Percentiles rank a stretch among this genome's conserved stretches.
Evolutionary conservation across 2,113 vertebrate genomes (phyloP).

Genomic region (Noctilio leporinus): DNA sequence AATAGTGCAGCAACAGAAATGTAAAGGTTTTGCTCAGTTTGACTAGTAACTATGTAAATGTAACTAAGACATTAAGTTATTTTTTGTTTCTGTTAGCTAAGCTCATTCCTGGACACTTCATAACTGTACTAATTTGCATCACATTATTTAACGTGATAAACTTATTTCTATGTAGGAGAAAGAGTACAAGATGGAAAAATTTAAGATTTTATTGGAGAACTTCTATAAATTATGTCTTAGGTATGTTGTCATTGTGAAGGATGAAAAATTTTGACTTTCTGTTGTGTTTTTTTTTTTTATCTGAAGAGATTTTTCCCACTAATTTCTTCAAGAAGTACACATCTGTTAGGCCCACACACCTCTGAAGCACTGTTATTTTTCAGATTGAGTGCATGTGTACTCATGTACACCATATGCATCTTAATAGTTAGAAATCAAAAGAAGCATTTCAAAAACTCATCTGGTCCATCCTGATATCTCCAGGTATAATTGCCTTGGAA

Average conservation of each 20-base stretch:
- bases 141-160: not conserved
- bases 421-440: slow-evolving; percentile 45
- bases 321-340: not conserved
- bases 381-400: slow-evolving; percentile 25
- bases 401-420: not conserved
- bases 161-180: not conserved
- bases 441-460: slow-evolving; percentile 29
- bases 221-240: not conserved
- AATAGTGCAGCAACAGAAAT: not conserved
- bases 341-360: not conserved
- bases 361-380: slow-evolving; percentile 28
- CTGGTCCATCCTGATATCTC: not conserved
- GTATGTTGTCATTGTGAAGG: not conserved
- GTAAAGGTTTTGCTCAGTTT: not conserved
- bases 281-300: not conserved
- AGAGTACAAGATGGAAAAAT: not conserved
- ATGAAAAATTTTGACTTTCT: not conserved
- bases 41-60: not conserved
- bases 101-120: not conserved
- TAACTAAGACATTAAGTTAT: not conserved
- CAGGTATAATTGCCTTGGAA: slow-evolving; percentile 21
- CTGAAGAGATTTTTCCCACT: not conserved
- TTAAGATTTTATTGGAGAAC: not conserved
- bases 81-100: not conserved
- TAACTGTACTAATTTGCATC: not conserved